phyloP scores from a whole-genome alignment of 2,888 invertebrate species.

The Erebia epiphron region DNA sequence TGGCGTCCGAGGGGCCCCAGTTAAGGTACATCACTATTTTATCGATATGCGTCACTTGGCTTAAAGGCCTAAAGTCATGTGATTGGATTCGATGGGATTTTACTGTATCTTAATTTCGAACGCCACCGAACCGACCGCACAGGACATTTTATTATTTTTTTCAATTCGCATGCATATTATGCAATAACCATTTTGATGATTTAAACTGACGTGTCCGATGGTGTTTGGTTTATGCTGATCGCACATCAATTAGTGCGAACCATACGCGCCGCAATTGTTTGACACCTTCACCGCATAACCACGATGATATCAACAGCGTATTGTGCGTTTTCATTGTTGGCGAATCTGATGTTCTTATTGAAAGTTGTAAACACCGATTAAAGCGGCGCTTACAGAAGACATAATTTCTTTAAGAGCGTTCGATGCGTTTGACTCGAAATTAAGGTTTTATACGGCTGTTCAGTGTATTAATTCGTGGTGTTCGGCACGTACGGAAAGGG shows the following conservation, averaged over 20 bases:
- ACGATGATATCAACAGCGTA: not conserved
- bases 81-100: constrained; percentile 69
- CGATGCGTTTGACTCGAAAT: not conserved
- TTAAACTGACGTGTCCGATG: constrained; percentile 72
- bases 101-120: constrained; percentile 66
- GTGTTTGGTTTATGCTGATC: constrained; percentile 68
- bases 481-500: not conserved
- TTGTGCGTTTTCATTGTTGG: not conserved
- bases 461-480: not conserved
- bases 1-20: constrained; percentile 74
- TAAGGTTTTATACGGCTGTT: not conserved
- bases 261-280: not conserved
- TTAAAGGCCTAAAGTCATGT: constrained; percentile 81
- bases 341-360: not conserved
- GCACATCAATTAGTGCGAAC: constrained; percentile 40
- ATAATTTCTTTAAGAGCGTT: not conserved
- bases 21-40: constrained; percentile 64
- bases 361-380: not conserved
- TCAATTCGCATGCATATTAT: constrained; percentile 41
- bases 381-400: not conserved
- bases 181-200: constrained; percentile 41
- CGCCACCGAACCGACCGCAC: constrained; percentile 68
- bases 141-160: constrained; percentile 59
- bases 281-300: not conserved
- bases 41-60: constrained; percentile 67